These are phyloP conservation scores for Lamproptera curius DNA, from an alignment of 2,888 invertebrate species.

Conservation along the genomic window DNA sequence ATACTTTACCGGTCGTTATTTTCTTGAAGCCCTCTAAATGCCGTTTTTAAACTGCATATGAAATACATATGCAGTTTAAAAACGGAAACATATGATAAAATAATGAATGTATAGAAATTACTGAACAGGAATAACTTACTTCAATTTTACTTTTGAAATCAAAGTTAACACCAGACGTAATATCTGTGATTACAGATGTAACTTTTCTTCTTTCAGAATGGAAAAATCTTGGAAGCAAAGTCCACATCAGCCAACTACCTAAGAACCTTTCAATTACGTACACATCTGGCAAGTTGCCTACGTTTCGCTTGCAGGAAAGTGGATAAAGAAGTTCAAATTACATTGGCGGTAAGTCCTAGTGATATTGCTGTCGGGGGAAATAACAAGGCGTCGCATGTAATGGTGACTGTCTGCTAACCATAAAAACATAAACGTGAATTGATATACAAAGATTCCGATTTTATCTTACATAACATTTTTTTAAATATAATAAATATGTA, in stretches of 20 bases:
- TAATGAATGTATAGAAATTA: no score
- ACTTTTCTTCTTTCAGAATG: constrained; percentile 61
- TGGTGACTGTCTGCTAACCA: constrained; percentile 44
- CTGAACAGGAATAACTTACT: no score
- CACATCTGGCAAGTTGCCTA: constrained; percentile 22
- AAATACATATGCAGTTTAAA: no score
- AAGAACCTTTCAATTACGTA: constrained; percentile 43
- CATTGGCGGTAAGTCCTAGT: constrained; percentile 54
- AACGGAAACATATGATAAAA: no score
- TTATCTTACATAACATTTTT: no score
- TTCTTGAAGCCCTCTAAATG: no score
- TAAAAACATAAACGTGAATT: constrained; percentile 26
- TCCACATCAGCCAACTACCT: constrained; percentile 14
- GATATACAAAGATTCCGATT: constrained; percentile 14
- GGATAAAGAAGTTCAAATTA: constrained; percentile 45
- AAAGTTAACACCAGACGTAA: constrained; percentile 69
- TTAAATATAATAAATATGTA: no score
- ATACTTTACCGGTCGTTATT: no score
- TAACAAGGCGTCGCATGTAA: constrained; percentile 52
- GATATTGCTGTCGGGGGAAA: constrained; percentile 68
- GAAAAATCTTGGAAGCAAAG: constrained; percentile 54
- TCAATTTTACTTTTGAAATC: no score
- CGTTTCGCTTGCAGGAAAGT: constrained; percentile 34
- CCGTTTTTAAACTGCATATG: no score
- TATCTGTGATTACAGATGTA: constrained; percentile 69